These are phyloP conservation scores for Aleiodes sp. DNA, from an alignment of 1,140 invertebrate genomes.

Conservation along the genomic window DNA sequence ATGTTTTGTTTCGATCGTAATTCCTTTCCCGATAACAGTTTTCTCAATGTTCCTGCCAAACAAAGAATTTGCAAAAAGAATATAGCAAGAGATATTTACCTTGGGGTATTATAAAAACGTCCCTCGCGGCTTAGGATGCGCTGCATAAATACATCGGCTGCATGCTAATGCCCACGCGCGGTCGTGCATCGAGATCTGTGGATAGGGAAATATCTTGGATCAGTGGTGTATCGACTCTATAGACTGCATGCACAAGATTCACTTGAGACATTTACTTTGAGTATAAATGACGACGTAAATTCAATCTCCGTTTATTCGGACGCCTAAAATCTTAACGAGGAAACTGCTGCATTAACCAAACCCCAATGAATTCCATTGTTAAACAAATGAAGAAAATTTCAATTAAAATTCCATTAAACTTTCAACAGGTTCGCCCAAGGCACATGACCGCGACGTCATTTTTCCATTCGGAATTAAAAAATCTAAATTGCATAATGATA, in stretches of 20 bases:
- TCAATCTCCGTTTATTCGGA: not conserved
- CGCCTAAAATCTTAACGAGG: not conserved
- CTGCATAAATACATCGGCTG: conserved; percentile 47
- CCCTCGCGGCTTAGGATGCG: conserved; percentile 32
- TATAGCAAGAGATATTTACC: conserved; percentile 13
- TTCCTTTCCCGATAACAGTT: too few species aligned
- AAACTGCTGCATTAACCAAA: too few species aligned
- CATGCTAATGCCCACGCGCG: conserved; percentile 52
- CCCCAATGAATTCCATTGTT: too few species aligned
- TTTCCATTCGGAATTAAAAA: too few species aligned
- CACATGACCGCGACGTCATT: too few species aligned
- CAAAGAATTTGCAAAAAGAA: not conserved
- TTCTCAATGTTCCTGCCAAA: too few species aligned
- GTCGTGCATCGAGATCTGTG: conserved; percentile 49
- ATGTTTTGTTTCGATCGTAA: too few species aligned
- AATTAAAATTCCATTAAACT: too few species aligned
- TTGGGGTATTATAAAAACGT: conserved; percentile 27
- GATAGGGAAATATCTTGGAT: conserved; percentile 52
- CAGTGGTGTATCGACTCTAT: conserved; percentile 6
- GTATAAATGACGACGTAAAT: not conserved
- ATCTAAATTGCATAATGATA: too few species aligned
- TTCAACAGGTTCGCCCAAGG: too few species aligned
- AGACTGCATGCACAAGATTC: conserved; percentile 5
- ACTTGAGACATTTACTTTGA: not conserved
- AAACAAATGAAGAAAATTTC: too few species aligned